These are phyloP conservation scores for Echinarachnius parma DNA, from an alignment of 53 echinoderm and acorn worm genomes.

Conservation along the genomic window DNA sequence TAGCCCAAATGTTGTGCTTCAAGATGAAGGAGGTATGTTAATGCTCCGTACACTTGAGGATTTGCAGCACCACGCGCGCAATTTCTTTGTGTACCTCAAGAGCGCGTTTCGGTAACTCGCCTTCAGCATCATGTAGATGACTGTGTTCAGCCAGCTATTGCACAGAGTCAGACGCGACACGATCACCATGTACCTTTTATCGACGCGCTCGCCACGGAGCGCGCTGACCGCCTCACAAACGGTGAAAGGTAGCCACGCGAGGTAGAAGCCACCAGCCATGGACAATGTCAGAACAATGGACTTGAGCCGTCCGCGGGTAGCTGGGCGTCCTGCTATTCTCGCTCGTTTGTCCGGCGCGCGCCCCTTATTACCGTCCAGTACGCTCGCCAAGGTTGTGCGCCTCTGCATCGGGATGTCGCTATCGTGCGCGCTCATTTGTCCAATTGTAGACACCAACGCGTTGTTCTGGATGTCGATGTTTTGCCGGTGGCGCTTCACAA, in stretches of 20 bases:
- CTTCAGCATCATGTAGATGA: conserved; percentile 26
- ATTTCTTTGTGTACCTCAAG: background rate
- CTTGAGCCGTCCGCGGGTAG: conserved; percentile 7
- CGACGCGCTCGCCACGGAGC: background rate
- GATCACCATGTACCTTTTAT: background rate
- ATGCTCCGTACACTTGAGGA: too few species aligned
- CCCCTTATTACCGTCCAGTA: background rate
- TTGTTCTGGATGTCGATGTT: conserved; percentile 12
- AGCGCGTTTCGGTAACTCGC: conserved; percentile 14
- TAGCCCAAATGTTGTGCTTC: too few species aligned
- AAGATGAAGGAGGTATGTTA: too few species aligned
- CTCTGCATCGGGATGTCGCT: background rate
- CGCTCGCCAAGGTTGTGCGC: background rate
- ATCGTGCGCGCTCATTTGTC: background rate
- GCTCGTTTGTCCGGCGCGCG: conserved; percentile 13
- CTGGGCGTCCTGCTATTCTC: background rate
- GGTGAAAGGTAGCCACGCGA: conserved; percentile 34
- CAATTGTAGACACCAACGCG: background rate
- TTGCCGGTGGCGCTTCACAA: conserved; percentile 6
- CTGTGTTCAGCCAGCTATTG: conserved; percentile 34
- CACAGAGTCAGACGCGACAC: background rate
- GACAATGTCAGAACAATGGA: conserved; percentile 6
- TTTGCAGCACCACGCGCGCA: too few species aligned
- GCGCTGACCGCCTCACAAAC: conserved; percentile 13
- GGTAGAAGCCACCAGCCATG: conserved; percentile 11